Evolutionary conservation across 2,888 invertebrate species (phyloP), one percentile per base, ranked within the genome.

Genomic region (Plutella xylostella): DNA sequence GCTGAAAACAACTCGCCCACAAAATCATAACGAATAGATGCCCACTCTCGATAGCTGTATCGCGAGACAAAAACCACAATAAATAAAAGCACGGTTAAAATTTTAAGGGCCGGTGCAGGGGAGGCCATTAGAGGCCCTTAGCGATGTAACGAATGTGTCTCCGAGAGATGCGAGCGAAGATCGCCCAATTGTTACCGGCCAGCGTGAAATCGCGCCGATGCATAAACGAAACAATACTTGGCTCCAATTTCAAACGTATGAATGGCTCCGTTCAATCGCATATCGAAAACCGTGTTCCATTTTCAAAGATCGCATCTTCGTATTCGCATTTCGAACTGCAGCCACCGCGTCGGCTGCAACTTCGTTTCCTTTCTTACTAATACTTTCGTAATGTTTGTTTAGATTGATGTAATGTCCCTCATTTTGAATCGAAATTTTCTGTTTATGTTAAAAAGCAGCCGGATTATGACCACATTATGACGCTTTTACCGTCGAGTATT

Each of bases 91-190:
- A 63, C 56, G 68, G 70, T 77, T 77, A 75, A 82, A 78, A 76
- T 77, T 80, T 79, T 76, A 79, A 80, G 77, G 79, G 72, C 59
- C 72, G 57, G 65, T 61, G 61, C 64, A 59, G 63, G 55, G 61
- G 65, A 56, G 62, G 68, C 80, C 69, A 78, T 80, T 80, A 80
- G 72, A 69, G 82, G 58, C 79, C 79, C 79, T 79, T 78, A 79
- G 72, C 65, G 69, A 52, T 52, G 63, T 69, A 72, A 71, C 70
- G 68, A 72, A 69, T 65, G 72, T 63, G 61, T 60, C 63, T 57
- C 63, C 52, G 51, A 52, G 60, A 72, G 76, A 76, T 75, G 70
- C 70, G 62, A 63, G 55, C 60, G 60, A 65, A 72, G 73, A 77
- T 66, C 68, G 58, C 58, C 62, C 72, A 73, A 72, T 73, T 74